These are phyloP conservation scores for Cheilosia urbana DNA, from an alignment of 2,888 invertebrate species.

Conservation along the genomic window DNA sequence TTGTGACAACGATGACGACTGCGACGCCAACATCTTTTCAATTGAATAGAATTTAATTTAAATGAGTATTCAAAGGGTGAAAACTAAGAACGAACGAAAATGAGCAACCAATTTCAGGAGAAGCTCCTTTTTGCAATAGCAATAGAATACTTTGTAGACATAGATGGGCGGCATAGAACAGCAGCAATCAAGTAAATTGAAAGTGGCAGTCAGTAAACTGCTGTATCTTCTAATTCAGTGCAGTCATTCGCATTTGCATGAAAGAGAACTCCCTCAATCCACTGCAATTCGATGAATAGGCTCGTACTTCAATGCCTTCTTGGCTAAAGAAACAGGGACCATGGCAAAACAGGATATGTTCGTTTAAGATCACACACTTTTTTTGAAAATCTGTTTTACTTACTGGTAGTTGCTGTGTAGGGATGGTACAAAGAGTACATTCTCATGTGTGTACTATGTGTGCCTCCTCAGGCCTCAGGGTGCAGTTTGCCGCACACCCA, in stretches of 20 bases:
- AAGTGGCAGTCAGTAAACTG: slow-evolving; percentile 61
- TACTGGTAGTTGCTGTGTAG: neutral
- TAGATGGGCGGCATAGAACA: neutral
- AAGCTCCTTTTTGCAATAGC: slow-evolving; percentile 29
- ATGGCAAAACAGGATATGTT: slow-evolving; percentile 22
- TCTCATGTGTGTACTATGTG: neutral
- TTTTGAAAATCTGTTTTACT: slow-evolving; percentile 18
- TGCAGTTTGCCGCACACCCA: neutral
- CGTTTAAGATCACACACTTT: slow-evolving; percentile 20
- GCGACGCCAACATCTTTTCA: slow-evolving; percentile 39
- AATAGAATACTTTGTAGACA: neutral
- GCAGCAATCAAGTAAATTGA: slow-evolving; percentile 70
- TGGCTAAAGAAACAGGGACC: neutral
- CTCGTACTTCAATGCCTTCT: neutral
- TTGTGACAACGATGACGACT: slow-evolving; percentile 19
- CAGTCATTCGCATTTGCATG: slow-evolving; percentile 51
- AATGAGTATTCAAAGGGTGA: slow-evolving; percentile 64
- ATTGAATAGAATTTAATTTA: slow-evolving; percentile 71
- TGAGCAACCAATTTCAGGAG: slow-evolving; percentile 52
- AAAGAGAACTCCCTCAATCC: slow-evolving; percentile 45
- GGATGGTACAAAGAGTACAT: slow-evolving; percentile 20
- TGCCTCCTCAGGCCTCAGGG: slow-evolving; percentile 19
- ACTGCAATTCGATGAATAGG: slow-evolving; percentile 44
- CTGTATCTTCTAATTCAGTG: slow-evolving; percentile 60
- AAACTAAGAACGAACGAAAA: slow-evolving; percentile 54